Percentiles rank a stretch among this genome's conserved stretches.
These are phyloP conservation scores for Datnioides undecimradiatus DNA, from an alignment of 2,113 vertebrate genomes.

Conservation along the genomic window DNA sequence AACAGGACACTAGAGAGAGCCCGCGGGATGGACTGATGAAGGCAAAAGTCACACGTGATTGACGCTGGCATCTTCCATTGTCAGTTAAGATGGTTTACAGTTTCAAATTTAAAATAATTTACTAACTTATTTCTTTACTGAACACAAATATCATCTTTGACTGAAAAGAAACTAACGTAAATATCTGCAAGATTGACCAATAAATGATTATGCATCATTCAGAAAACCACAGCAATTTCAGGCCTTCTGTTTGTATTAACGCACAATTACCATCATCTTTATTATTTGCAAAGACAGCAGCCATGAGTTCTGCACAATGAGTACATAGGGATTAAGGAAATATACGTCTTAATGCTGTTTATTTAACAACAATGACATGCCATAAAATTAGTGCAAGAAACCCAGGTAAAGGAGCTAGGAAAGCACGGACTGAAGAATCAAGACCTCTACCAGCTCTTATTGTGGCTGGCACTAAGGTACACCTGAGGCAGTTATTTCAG, in stretches of 20 bases:
- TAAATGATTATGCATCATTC: neutral
- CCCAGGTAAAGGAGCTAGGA: neutral
- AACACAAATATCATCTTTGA: neutral
- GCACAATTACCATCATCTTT: neutral
- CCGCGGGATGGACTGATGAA: too few species aligned
- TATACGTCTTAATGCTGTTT: neutral
- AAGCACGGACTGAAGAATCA: neutral
- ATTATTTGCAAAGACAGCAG: neutral
- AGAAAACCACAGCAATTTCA: neutral
- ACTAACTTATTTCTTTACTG: neutral
- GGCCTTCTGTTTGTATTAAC: neutral
- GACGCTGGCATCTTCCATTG: too few species aligned
- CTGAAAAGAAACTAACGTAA: neutral
- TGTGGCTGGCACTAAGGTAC: too few species aligned
- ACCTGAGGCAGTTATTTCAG: neutral
- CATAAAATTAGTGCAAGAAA: neutral
- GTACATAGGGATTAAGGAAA: neutral
- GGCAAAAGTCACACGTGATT: neutral
- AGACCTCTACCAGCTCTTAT: neutral
- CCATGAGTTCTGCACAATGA: too few species aligned
- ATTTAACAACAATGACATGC: neutral
- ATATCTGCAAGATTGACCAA: neutral
- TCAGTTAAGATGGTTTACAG: neutral
- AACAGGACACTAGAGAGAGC: too few species aligned
- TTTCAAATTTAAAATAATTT: neutral